These are phyloP conservation scores for Oopsacas minuta DNA, from an alignment of 37 sponge, comb jelly and placozoan genomes.

Conservation along the genomic window DNA sequence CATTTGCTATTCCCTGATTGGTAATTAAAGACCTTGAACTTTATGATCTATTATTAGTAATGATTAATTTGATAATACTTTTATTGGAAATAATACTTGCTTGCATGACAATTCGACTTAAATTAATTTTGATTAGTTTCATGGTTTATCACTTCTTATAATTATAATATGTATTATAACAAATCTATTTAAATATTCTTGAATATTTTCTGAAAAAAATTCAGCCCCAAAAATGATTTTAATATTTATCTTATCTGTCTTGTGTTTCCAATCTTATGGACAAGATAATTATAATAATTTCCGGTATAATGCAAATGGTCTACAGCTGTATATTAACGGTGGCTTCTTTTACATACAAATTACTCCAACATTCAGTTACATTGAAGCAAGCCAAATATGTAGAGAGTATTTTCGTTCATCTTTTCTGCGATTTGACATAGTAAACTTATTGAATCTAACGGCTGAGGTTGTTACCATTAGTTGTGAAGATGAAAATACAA, in stretches of 20 bases:
- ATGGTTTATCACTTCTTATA: too few relatives aligned
- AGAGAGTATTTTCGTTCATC: neutral
- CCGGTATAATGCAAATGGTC: neutral
- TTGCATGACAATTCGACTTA: too few relatives aligned
- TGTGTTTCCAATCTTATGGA: neutral
- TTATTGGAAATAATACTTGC: too few relatives aligned
- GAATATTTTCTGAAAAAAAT: neutral
- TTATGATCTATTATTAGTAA: too few relatives aligned
- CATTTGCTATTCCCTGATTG: too few relatives aligned
- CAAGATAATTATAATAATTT: neutral
- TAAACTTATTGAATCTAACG: neutral
- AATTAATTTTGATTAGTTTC: too few relatives aligned
- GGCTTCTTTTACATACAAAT: neutral
- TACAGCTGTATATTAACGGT: neutral
- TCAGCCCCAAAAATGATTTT: neutral
- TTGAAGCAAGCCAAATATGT: neutral
- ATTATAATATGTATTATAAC: neutral
- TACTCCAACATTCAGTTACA: neutral
- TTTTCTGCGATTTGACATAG: neutral
- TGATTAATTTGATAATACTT: too few relatives aligned
- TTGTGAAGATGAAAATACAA: neutral
- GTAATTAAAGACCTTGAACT: too few relatives aligned
- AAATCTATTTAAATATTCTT: neutral
- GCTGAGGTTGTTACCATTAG: neutral
- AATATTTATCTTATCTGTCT: neutral